Percentiles rank a stretch among this genome's conserved stretches.
Conservation (phyloP, 2,888 invertebrate species). For the Metellina segmentata region DNA sequence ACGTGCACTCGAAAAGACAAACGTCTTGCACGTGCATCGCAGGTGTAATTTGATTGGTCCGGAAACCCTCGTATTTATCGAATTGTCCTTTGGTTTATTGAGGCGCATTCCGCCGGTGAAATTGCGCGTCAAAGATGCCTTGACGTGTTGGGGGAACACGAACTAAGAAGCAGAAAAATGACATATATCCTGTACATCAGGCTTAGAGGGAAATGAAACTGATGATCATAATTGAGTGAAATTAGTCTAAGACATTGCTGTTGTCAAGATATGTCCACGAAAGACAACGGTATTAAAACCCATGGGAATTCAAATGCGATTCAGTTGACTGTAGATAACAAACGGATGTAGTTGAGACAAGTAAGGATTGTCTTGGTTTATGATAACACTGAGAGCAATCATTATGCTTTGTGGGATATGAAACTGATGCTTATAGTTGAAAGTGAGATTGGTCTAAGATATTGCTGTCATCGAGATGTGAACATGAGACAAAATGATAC, state of each 20-base stretch:
- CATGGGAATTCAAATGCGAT: background rate
- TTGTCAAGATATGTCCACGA: background rate
- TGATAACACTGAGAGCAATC: no score
- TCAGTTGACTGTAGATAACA: no score
- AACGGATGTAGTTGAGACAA: no score
- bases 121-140: conserved; percentile 5
- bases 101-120: conserved; percentile 8
- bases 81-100: conserved; percentile 8
- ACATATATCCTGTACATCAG: background rate
- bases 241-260: background rate
- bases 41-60: conserved; percentile 72
- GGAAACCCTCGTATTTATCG: conserved; percentile 54
- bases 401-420: no score
- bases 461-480: no score
- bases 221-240: background rate
- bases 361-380: no score
- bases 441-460: no score
- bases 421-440: no score
- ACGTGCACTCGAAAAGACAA: conserved; percentile 69
- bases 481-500: no score
- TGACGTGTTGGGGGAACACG: background rate
- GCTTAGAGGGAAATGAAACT: background rate
- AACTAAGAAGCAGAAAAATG: background rate
- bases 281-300: background rate
- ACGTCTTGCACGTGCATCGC: conserved; percentile 68